A percentile compares a stretch with the other conserved stretches of the same genome.
Conservation (phyloP, 2,113 vertebrate genomes). For the Murina feae region DNA sequence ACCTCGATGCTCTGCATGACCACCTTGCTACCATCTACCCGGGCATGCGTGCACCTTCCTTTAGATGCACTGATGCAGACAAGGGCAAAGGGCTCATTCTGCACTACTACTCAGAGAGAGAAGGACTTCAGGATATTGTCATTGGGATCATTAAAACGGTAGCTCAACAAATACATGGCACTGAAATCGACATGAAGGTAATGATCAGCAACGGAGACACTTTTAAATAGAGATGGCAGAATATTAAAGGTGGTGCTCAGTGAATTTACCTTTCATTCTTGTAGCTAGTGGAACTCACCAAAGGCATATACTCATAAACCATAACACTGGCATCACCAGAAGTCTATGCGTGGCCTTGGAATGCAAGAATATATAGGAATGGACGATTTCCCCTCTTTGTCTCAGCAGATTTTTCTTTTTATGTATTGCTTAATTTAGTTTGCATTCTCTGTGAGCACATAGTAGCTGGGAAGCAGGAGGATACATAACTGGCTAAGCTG, state of each 20-base stretch:
- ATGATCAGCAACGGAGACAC: neutral
- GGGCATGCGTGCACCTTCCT: slow-evolving; percentile 97
- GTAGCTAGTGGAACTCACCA: neutral
- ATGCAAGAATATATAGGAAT: neutral
- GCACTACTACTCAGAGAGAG: slow-evolving; percentile 98
- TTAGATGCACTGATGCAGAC: slow-evolving; percentile 95
- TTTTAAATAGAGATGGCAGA: neutral
- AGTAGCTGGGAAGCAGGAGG: neutral
- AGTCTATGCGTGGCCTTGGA: neutral
- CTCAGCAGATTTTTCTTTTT: slow-evolving; percentile 31
- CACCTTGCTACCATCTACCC: slow-evolving; percentile 99
- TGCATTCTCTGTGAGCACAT: neutral
- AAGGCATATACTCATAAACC: neutral
- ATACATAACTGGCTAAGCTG: neutral
- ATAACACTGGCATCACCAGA: neutral
- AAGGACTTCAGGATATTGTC: slow-evolving; percentile 98
- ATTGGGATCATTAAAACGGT: slow-evolving; percentile 99
- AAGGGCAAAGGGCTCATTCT: slow-evolving; percentile 97
- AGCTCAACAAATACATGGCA: slow-evolving; percentile 97
- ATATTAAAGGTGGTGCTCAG: neutral
- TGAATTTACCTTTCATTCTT: neutral
- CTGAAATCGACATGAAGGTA: slow-evolving; percentile 99
- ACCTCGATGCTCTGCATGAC: slow-evolving; percentile 96
- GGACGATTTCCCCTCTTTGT: neutral
- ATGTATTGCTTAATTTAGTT: neutral